Evolutionary conservation across 2,113 vertebrate genomes (phyloP).

Genomic region (Mustelus asterias): DNA sequence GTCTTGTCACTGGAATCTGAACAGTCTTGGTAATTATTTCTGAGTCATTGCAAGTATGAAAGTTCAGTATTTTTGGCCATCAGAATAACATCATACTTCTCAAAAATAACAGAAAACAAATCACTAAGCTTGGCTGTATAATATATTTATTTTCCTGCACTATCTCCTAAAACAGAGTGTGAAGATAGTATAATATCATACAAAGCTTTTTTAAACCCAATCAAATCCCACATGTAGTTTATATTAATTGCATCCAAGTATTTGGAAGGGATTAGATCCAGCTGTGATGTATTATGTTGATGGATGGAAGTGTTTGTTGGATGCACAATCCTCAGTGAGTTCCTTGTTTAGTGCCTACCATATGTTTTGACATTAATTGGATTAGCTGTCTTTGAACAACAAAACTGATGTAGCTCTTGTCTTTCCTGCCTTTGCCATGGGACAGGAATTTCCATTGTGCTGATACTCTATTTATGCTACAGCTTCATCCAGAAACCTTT

Average conservation of each 20-base stretch:
- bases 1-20: background rate
- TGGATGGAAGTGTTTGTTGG: background rate
- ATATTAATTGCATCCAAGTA: slow-evolving; percentile 20
- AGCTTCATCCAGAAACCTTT: too few species aligned
- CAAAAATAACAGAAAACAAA: background rate
- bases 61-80: background rate
- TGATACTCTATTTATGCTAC: background rate
- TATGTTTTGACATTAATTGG: slow-evolving; percentile 21
- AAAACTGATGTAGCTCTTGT: background rate
- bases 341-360: background rate
- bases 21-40: background rate
- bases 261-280: slow-evolving; percentile 15
- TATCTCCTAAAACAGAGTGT: background rate
- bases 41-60: background rate
- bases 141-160: background rate
- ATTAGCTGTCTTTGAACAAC: background rate
- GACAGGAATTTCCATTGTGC: background rate
- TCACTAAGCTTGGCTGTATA: background rate
- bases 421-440: background rate
- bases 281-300: background rate
- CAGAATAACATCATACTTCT: background rate
- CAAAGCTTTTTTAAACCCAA: background rate
- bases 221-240: background rate
- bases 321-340: background rate
- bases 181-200: background rate